These are phyloP conservation scores for Rhinolophus ferrumequinum DNA, from an alignment of 2,113 vertebrate species.

Conservation along the genomic window DNA sequence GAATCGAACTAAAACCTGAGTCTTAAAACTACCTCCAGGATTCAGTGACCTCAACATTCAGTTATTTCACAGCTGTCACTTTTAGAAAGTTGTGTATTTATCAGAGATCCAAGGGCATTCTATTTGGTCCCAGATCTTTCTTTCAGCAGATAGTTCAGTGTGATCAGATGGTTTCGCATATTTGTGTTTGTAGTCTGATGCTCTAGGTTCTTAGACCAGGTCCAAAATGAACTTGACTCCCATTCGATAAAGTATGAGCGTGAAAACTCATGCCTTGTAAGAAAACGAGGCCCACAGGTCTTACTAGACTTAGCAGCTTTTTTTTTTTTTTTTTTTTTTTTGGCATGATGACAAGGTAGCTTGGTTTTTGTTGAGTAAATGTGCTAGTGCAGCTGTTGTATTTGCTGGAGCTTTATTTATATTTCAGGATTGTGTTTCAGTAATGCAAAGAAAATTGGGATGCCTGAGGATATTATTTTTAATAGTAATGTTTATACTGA, in stretches of 20 bases:
- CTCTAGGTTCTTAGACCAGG: not conserved
- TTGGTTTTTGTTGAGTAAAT: not conserved
- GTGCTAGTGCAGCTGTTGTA: not conserved
- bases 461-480: not conserved
- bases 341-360: not conserved
- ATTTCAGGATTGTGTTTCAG: not conserved
- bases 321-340: not conserved
- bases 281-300: not conserved
- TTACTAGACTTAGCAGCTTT: not conserved
- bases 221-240: not conserved
- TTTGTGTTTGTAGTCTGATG: not conserved
- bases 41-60: not conserved
- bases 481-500: not conserved
- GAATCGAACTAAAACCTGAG: not conserved
- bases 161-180: too few species aligned
- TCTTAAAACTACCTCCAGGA: not conserved
- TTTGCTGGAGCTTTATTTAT: not conserved
- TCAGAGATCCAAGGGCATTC: accelerated
- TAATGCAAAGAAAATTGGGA: not conserved
- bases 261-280: not conserved
- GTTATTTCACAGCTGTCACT: not conserved
- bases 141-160: not conserved
- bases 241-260: accelerated
- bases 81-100: not conserved
- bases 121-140: not conserved